Percentiles rank a stretch among this genome's conserved stretches.
These are phyloP conservation scores for Ornithoptera priamus DNA, from an alignment of 2,888 invertebrate genomes.

Conservation along the genomic window DNA sequence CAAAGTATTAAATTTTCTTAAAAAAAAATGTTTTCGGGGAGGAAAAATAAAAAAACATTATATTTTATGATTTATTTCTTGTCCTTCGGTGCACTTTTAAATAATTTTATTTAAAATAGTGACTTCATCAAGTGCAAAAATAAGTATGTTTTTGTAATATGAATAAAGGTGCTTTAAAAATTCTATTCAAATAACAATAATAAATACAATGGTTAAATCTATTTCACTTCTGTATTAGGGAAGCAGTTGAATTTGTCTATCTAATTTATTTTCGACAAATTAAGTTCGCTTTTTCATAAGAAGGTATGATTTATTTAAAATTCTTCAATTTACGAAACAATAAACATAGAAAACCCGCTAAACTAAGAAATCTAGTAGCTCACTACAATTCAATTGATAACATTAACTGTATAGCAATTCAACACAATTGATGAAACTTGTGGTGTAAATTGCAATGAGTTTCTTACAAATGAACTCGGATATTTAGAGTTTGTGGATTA, in stretches of 20 bases:
- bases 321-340: constrained; percentile 2
- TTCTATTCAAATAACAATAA: constrained; percentile 26
- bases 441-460: too few species aligned
- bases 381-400: neutral
- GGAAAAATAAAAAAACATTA: constrained; percentile 51
- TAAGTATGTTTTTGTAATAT: constrained; percentile 64
- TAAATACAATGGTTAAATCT: constrained; percentile 23
- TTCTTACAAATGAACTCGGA: too few species aligned
- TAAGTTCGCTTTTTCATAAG: constrained; percentile 27
- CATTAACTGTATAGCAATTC: neutral
- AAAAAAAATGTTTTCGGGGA: neutral
- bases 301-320: constrained; percentile 6
- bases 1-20: too few species aligned
- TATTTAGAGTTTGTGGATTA: neutral
- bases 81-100: constrained; percentile 69
- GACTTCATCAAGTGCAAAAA: constrained; percentile 76
- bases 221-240: constrained; percentile 19
- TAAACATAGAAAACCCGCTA: neutral
- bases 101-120: constrained; percentile 75
- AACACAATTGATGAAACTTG: neutral
- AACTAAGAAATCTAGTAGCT: neutral
- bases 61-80: constrained; percentile 64
- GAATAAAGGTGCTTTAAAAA: constrained; percentile 66
- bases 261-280: constrained; percentile 5
- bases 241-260: constrained; percentile 16